Percentiles rank a stretch among this genome's conserved stretches.
phyloP scores from a whole-genome alignment of 2,888 invertebrate genomes.

The Eupithecia centaureata region DNA sequence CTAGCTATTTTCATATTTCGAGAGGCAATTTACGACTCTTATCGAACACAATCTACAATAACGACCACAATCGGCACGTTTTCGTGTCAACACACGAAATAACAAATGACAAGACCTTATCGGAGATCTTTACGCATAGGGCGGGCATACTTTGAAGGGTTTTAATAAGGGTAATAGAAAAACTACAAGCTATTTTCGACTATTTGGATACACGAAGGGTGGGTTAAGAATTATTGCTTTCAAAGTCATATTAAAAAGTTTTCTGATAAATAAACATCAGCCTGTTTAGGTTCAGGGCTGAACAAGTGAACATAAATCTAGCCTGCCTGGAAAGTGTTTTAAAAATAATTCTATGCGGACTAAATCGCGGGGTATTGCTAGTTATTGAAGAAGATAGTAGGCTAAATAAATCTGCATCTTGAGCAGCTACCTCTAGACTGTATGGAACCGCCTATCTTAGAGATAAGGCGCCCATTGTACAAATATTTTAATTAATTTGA shows the following conservation, averaged over 20 bases:
- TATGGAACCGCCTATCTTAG: too few species aligned
- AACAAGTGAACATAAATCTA: too few species aligned
- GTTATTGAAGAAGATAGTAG: too few species aligned
- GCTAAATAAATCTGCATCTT: too few species aligned
- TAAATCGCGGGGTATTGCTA: too few species aligned
- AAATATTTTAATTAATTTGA: too few species aligned
- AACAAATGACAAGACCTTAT: constrained; percentile 76
- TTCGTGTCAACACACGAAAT: constrained; percentile 73
- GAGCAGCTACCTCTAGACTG: too few species aligned
- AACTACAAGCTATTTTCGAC: constrained; percentile 28
- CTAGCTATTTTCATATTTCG: constrained; percentile 53
- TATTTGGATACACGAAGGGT: constrained; percentile 24
- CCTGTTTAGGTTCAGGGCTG: too few species aligned
- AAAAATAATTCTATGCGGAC: too few species aligned
- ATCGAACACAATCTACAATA: constrained; percentile 69
- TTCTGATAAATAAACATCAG: neutral
- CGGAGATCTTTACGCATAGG: constrained; percentile 64
- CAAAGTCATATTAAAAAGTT: neutral
- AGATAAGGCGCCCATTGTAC: too few species aligned
- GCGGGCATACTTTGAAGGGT: constrained; percentile 32
- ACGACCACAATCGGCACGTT: constrained; percentile 72
- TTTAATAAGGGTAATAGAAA: constrained; percentile 41
- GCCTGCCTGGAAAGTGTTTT: too few species aligned
- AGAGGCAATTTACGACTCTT: constrained; percentile 43
- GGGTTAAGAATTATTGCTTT: constrained; percentile 6